Conservation (phyloP, 1,140 invertebrate genomes). For the Aphelinus certus region DNA sequence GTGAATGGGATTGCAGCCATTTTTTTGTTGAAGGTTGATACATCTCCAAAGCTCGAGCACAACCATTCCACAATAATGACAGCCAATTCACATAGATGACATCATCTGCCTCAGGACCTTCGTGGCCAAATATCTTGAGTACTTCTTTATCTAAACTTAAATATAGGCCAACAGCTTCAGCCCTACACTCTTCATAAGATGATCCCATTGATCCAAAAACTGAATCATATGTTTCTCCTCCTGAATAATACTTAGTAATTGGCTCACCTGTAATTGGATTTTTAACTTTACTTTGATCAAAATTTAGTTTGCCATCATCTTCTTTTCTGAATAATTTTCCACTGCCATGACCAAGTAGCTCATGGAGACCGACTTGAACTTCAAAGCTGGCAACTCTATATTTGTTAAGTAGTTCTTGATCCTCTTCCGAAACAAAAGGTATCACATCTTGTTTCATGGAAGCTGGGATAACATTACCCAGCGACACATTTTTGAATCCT, state of each 20-base stretch:
- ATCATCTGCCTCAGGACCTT: constrained; percentile 79
- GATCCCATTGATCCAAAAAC: constrained; percentile 89
- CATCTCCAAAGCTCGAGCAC: constrained; percentile 88
- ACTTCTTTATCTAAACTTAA: constrained; percentile 82
- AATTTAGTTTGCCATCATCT: constrained; percentile 83
- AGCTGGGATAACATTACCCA: constrained; percentile 92
- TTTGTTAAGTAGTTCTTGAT: constrained; percentile 78
- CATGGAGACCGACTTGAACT: constrained; percentile 91
- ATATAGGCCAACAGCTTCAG: constrained; percentile 92
- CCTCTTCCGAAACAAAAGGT: constrained; percentile 80
- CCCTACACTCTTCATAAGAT: constrained; percentile 94
- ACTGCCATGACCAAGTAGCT: constrained; percentile 93
- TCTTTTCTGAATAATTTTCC: constrained; percentile 88
- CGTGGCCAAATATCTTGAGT: constrained; percentile 87
- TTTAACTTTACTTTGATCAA: constrained; percentile 77
- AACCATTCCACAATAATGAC: constrained; percentile 85
- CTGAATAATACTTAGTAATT: constrained; percentile 77
- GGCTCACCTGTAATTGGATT: constrained; percentile 79
- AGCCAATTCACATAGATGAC: constrained; percentile 95
- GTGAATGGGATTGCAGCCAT: constrained; percentile 93
- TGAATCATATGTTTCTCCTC: constrained; percentile 91
- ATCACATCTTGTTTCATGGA: constrained; percentile 83
- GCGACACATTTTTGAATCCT: constrained; percentile 96
- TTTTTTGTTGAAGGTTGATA: constrained; percentile 85
- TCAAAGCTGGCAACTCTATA: constrained; percentile 79